Evolutionary conservation across 2,797 vertebrate genomes (phyloP).

Genomic region (Alosa sapidissima): DNA sequence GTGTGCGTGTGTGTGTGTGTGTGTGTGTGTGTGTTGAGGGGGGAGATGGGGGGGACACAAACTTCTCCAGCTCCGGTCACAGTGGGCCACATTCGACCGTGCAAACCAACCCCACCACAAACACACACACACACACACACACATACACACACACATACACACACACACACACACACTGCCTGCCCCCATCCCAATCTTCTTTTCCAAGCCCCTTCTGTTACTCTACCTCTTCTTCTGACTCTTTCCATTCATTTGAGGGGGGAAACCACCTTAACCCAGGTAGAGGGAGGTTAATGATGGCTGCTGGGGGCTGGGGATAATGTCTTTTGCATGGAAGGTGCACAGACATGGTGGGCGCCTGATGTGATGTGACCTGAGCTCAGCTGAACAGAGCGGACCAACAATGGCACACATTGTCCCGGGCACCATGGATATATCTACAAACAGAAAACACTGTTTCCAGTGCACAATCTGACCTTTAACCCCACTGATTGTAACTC

Average conservation of each 20-base stretch:
- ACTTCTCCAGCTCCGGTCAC: conserved; percentile 26
- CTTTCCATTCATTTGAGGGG: conserved; percentile 1
- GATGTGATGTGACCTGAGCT: background rate
- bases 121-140: background rate
- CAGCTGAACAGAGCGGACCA: background rate
- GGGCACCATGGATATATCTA: background rate
- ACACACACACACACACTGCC: background rate
- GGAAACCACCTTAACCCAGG: conserved; percentile 41
- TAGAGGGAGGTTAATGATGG: conserved; percentile 62
- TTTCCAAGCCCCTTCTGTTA: background rate
- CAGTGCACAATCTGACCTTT: background rate
- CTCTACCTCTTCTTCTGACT: conserved; percentile 41
- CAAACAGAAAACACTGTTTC: background rate
- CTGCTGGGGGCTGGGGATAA: background rate
- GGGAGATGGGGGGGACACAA: background rate
- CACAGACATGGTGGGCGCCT: background rate
- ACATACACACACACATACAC: background rate
- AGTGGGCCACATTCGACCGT: conserved; percentile 38
- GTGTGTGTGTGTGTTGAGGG: too few relatives aligned
- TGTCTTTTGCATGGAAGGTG: background rate
- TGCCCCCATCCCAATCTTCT: background rate
- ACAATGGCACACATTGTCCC: background rate
- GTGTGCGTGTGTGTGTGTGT: too few relatives aligned
- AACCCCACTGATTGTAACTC: background rate
- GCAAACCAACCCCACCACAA: conserved; percentile 7